Base-by-base conservation (phyloP, 2,797 vertebrate species). In the Crypturellus tataupa region DNA sequence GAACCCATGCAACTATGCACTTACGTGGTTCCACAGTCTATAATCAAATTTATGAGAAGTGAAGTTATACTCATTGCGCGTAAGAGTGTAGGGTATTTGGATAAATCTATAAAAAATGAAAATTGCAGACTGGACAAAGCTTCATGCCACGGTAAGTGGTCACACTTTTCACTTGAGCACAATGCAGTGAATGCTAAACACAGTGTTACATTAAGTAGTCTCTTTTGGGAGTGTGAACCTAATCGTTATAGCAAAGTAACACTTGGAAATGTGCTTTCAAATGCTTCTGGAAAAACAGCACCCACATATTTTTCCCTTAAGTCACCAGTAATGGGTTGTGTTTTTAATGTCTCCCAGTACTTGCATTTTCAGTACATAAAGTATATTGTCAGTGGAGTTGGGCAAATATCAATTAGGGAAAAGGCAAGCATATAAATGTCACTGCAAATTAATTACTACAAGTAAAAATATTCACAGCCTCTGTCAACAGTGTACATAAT, bases 391-490 rank as follows among this genome's bases (percentile, higher is more conserved):
- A 80, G 3, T 40, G 35, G 33, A 42, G 47, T 37, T 69, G 20
- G 39, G 76, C 68, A 68, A 88, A 27, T 69, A 71, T 16, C 31
- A 79, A 69, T 42, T 27, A 20, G 39, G 21, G 21, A 44, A 81
- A 33, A 59, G 14, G 15, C 12, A 63, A 80, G n/a, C 7, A 12
- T 39, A 37, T 4, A 53, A 92, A 78, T 76, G 9, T 10, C 25
- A 58, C 17, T 76, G 63, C 13, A 83, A 80, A 85, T 82, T 37
- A 90, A 85, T 49, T 72, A 15, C 6, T 78, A 29, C 12, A 94
- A 80, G 89, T 53, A 56, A 92, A 80, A 8, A n/a, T 19, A 69
- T 46, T 18, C 15, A 63, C 13, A 56, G 7, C 51, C 69, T 91
- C 37, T 56, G 21, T 39, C 35, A 29, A 35, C 37, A 55, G 19